phyloP scores from a whole-genome alignment of 2,113 vertebrate species.

The Antechinus stuartii region DNA sequence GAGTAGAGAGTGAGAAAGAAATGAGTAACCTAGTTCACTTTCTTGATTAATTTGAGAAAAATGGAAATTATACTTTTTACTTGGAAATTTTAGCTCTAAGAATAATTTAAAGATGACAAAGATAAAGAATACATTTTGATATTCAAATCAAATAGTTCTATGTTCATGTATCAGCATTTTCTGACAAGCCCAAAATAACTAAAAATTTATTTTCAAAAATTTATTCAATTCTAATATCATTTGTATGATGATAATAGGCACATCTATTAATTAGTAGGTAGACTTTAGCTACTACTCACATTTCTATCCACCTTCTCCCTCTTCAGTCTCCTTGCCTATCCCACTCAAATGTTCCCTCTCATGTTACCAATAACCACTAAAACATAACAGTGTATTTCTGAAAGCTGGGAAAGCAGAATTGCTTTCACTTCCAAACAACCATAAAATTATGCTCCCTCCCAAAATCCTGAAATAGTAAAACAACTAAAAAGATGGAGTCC shows the following conservation, averaged over 20 bases:
- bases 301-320: background rate
- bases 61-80: slow-evolving; percentile 25
- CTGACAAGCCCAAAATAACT: slow-evolving; percentile 38
- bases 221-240: background rate
- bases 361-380: background rate
- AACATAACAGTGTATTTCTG: background rate
- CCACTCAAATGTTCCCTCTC: background rate
- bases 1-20: background rate
- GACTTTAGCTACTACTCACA: background rate
- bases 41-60: slow-evolving; percentile 18
- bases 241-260: background rate
- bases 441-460: too few species aligned
- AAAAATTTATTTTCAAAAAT: slow-evolving; percentile 25
- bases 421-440: too few species aligned
- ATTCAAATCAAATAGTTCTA: slow-evolving; percentile 47
- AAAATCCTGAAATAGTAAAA: too few species aligned
- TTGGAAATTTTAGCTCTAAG: slow-evolving; percentile 29
- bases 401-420: too few species aligned
- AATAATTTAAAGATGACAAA: slow-evolving; percentile 52
- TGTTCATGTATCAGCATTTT: slow-evolving; percentile 32
- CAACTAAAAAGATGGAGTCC: too few species aligned
- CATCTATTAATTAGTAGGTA: background rate
- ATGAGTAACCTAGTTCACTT: slow-evolving; percentile 56
- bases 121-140: slow-evolving; percentile 44
- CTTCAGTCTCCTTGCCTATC: background rate